These are phyloP conservation scores for Phyllopteryx taeniolatus DNA, from an alignment of 2,113 vertebrate genomes.

Conservation along the genomic window DNA sequence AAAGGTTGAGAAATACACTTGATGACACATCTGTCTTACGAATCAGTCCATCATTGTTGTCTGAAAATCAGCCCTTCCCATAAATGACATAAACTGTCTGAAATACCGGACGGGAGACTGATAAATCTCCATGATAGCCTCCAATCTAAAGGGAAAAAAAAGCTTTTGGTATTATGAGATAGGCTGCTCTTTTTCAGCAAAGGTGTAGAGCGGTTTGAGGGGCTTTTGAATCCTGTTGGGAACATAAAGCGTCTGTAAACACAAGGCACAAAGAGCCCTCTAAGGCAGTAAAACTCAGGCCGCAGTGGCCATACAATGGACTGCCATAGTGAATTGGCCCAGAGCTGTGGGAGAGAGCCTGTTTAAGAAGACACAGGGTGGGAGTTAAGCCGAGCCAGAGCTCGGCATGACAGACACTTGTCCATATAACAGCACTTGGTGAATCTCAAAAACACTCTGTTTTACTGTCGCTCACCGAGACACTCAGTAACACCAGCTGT, in stretches of 20 bases:
- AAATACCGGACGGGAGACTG: constrained; percentile 32
- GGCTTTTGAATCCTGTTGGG: constrained; percentile 42
- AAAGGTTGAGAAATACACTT: not conserved
- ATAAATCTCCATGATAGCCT: constrained; percentile 30
- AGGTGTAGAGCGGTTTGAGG: constrained; percentile 37
- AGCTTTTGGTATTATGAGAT: constrained; percentile 40
- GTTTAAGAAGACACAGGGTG: constrained; percentile 57
- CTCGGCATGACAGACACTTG: constrained; percentile 67
- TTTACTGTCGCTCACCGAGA: constrained; percentile 63
- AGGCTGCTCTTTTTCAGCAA: constrained; percentile 41
- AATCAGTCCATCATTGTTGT: not conserved
- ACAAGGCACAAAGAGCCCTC: constrained; percentile 49
- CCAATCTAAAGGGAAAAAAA: constrained; percentile 41
- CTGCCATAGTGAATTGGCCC: constrained; percentile 58
- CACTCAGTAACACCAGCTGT: constrained; percentile 59
- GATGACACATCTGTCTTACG: no score
- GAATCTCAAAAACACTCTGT: constrained; percentile 64
- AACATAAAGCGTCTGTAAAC: constrained; percentile 66
- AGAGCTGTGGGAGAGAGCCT: constrained; percentile 56
- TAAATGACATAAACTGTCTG: constrained; percentile 26
- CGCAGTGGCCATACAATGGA: constrained; percentile 59
- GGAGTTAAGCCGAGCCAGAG: constrained; percentile 58
- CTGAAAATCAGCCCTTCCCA: constrained; percentile 19
- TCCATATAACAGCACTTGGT: constrained; percentile 60
- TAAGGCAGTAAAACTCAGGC: constrained; percentile 56